Evolutionary conservation across 1,140 invertebrate species (phyloP).

Genomic region (Myzus persicae): DNA sequence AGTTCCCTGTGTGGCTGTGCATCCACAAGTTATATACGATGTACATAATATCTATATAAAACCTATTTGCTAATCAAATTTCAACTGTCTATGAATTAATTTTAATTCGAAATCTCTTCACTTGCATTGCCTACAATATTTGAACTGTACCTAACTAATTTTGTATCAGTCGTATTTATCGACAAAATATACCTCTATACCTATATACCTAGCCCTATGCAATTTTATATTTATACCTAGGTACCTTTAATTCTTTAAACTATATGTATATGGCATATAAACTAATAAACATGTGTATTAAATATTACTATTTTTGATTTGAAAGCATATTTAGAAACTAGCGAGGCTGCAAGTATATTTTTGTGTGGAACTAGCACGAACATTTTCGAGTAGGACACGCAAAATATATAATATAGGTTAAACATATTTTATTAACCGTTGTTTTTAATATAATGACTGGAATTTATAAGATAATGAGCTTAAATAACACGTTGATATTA

Average conservation of each 20-base stretch:
- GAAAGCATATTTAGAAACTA: background rate
- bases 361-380: background rate
- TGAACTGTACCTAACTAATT: background rate
- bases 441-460: background rate
- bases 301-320: background rate
- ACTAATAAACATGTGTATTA: too few relatives aligned
- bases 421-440: background rate
- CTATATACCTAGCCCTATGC: too few relatives aligned
- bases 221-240: too few relatives aligned
- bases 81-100: background rate
- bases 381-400: background rate
- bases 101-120: too few relatives aligned
- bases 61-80: too few relatives aligned
- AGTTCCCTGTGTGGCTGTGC: too few relatives aligned
- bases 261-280: too few relatives aligned
- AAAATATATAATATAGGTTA: background rate
- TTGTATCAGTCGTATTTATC: background rate
- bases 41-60: too few relatives aligned
- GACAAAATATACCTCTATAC: background rate
- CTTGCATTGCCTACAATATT: too few relatives aligned
- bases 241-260: too few relatives aligned
- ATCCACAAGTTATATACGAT: too few relatives aligned
- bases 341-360: background rate
- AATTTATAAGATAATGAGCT: background rate
- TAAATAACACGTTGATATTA: slow-evolving; percentile 3